These are phyloP conservation scores for Agrotis segetum DNA, from an alignment of 2,888 invertebrate species.

Conservation along the genomic window DNA sequence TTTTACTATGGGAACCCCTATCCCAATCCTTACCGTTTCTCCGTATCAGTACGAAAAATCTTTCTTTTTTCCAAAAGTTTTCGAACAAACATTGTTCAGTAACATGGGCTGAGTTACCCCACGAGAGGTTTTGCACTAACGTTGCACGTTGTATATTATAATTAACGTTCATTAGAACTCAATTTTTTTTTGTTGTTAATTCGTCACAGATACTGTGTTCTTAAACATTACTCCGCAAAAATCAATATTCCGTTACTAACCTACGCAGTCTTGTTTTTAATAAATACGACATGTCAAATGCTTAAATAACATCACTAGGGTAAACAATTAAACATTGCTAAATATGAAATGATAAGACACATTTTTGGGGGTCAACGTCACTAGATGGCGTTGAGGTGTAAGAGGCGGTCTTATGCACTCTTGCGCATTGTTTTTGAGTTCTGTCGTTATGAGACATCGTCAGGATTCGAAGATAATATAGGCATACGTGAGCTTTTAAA, in stretches of 20 bases:
- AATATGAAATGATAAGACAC: conserved; percentile 11
- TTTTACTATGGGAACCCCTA: no score
- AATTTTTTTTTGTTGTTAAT: no score
- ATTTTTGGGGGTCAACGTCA: conserved; percentile 10
- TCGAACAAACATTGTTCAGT: no score
- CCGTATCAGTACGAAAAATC: no score
- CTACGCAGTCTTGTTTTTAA: background rate
- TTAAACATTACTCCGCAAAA: no score
- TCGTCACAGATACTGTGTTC: no score
- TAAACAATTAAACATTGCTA: conserved; percentile 8
- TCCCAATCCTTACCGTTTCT: no score
- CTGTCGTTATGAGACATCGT: conserved; percentile 9
- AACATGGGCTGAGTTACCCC: no score
- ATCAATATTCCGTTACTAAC: background rate
- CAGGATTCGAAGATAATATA: background rate
- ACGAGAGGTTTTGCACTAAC: no score
- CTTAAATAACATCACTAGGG: background rate
- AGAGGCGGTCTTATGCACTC: background rate
- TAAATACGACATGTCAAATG: background rate
- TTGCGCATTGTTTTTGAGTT: background rate
- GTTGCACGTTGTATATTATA: no score
- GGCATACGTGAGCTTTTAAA: background rate
- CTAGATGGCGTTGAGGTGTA: conserved; percentile 2
- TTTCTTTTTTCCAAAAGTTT: no score
- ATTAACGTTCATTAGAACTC: no score